Evolutionary conservation across 2,797 vertebrate genomes (phyloP).

Genomic region (Sebastes itinus): DNA sequence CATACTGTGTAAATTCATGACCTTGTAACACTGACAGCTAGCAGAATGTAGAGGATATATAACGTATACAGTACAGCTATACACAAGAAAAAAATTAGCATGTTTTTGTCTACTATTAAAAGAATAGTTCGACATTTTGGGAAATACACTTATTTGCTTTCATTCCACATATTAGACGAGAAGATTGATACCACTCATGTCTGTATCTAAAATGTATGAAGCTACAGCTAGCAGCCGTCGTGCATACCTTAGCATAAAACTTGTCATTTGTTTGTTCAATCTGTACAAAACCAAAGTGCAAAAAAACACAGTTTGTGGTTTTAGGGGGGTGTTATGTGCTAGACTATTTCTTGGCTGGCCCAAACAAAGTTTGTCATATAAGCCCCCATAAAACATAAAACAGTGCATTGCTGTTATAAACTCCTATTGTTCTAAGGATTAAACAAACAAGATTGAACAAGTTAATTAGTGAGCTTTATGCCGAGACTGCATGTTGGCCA

Average conservation of each 20-base stretch:
- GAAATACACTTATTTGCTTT: neutral
- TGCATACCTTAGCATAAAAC: neutral
- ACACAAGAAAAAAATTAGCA: neutral
- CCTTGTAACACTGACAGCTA: constrained; percentile 1
- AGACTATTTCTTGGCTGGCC: no score
- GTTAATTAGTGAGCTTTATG: neutral
- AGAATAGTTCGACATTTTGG: neutral
- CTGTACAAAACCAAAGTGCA: neutral
- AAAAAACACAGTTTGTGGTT: neutral
- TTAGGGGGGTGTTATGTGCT: no score
- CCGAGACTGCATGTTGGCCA: no score
- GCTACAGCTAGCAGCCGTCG: neutral
- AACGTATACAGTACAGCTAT: neutral
- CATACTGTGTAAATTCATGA: neutral
- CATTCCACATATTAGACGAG: neutral
- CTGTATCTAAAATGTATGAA: neutral
- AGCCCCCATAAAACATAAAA: neutral
- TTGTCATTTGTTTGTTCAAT: neutral
- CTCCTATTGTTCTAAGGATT: no score
- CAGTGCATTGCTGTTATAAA: neutral
- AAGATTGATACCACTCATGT: neutral
- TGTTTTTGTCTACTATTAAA: neutral
- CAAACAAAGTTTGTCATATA: no score
- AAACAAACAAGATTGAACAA: neutral
- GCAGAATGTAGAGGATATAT: neutral